A percentile compares a stretch with the other conserved stretches of the same genome.
Conservation (phyloP, 92 coral and sea anemone species). For the Bergia puertoricense region DNA sequence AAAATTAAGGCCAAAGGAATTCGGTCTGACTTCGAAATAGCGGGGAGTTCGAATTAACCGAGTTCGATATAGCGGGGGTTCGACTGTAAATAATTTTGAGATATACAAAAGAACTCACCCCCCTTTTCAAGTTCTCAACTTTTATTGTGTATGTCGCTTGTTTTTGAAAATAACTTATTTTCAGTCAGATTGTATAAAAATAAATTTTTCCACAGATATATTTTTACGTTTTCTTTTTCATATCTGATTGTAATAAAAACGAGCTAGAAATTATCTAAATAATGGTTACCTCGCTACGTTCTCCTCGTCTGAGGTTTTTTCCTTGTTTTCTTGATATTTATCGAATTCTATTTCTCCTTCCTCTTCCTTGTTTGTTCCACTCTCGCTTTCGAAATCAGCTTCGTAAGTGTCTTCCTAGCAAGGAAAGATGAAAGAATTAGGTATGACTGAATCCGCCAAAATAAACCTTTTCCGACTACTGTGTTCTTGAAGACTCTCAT, state of each 20-base stretch:
- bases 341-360: not conserved
- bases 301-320: constrained; percentile 3
- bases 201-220: too few species aligned
- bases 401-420: constrained; percentile 16
- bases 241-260: not conserved
- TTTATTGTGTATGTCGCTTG: too few species aligned
- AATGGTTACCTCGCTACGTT: not conserved
- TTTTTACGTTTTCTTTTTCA: too few species aligned
- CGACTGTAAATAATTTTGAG: too few species aligned
- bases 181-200: too few species aligned
- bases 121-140: too few species aligned
- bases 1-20: too few species aligned
- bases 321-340: not conserved
- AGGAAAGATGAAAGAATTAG: not conserved
- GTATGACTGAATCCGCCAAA: not conserved
- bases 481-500: not conserved
- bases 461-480: not conserved
- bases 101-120: too few species aligned
- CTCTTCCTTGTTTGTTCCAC: constrained; percentile 17
- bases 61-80: too few species aligned
- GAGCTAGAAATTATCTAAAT: not conserved
- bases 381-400: constrained; percentile 39
- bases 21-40: too few species aligned
- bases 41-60: too few species aligned
- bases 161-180: too few species aligned